A percentile compares a stretch with the other conserved stretches of the same genome.
Evolutionary conservation across 2,797 vertebrate species (phyloP).

Genomic region (Mormyrops attenuatus): DNA sequence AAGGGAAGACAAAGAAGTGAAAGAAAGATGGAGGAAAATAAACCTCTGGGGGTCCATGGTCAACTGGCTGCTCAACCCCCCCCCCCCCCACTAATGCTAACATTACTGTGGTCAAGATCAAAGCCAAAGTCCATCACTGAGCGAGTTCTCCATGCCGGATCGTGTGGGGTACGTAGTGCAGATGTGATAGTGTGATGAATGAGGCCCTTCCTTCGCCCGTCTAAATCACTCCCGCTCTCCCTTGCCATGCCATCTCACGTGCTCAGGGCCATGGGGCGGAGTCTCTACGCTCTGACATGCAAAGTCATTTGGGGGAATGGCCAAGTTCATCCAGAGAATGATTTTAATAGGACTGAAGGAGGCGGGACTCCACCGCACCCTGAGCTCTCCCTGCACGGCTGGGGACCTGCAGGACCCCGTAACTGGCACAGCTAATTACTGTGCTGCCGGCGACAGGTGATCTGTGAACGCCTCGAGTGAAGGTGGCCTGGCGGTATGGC

Average conservation of each 20-base stretch:
- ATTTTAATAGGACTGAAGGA: conserved; percentile 11
- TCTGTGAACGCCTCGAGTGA: not conserved
- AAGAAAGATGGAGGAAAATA: not conserved
- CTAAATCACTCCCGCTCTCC: not conserved
- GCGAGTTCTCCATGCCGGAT: not conserved
- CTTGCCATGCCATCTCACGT: not conserved
- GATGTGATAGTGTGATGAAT: not conserved
- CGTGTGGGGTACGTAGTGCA: not conserved
- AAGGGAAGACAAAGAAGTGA: not conserved
- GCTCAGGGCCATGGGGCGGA: not conserved
- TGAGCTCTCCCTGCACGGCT: not conserved
- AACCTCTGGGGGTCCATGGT: not conserved
- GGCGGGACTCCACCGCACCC: not conserved
- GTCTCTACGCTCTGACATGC: not conserved
- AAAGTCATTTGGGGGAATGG: not conserved
- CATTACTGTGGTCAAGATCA: not conserved
- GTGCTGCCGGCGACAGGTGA: not conserved
- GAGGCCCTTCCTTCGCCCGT: not conserved
- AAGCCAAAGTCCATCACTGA: not conserved
- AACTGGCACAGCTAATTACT: not conserved
- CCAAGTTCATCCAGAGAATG: not conserved
- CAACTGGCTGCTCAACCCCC: not conserved
- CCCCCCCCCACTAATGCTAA: not conserved
- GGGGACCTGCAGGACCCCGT: not conserved
- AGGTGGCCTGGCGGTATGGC: not conserved